A percentile compares a stretch with the other conserved stretches of the same genome.
phyloP scores from a whole-genome alignment of 2,888 invertebrate genomes.

The Pediacus dermestoides region DNA sequence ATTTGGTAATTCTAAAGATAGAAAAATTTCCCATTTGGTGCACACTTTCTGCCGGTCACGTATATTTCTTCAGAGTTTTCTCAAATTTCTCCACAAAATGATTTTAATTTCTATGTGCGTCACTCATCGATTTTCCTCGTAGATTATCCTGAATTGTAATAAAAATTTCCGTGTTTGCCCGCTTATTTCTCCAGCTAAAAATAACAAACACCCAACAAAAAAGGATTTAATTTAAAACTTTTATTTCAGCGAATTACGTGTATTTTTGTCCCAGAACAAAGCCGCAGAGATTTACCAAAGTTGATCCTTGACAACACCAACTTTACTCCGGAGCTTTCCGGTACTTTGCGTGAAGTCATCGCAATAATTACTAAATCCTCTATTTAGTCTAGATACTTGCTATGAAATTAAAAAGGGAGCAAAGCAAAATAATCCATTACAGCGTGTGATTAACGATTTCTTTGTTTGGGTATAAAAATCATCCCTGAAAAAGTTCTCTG shows the following conservation, averaged over 20 bases:
- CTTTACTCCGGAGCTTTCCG: neutral
- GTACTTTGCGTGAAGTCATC: neutral
- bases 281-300: neutral
- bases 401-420: too few relatives aligned
- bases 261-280: neutral
- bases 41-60: neutral
- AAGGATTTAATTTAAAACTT: conserved; percentile 10
- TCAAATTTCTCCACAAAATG: neutral
- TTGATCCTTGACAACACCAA: conserved; percentile 5
- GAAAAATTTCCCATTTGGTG: too few relatives aligned
- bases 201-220: conserved; percentile 6
- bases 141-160: too few relatives aligned
- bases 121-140: too few relatives aligned
- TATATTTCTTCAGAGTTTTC: neutral
- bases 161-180: conserved; percentile 5
- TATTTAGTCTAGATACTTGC: too few relatives aligned
- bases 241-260: conserved; percentile 6
- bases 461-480: too few relatives aligned
- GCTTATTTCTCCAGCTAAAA: conserved; percentile 9
- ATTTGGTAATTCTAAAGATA: too few relatives aligned
- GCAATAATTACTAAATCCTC: conserved; percentile 4
- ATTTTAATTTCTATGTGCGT: too few relatives aligned
- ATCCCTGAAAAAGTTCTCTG: too few relatives aligned
- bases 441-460: too few relatives aligned
- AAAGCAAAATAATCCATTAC: too few relatives aligned